Evolutionary conservation across 2,888 invertebrate species (phyloP).

Genomic region (Callimorpha dominula): DNA sequence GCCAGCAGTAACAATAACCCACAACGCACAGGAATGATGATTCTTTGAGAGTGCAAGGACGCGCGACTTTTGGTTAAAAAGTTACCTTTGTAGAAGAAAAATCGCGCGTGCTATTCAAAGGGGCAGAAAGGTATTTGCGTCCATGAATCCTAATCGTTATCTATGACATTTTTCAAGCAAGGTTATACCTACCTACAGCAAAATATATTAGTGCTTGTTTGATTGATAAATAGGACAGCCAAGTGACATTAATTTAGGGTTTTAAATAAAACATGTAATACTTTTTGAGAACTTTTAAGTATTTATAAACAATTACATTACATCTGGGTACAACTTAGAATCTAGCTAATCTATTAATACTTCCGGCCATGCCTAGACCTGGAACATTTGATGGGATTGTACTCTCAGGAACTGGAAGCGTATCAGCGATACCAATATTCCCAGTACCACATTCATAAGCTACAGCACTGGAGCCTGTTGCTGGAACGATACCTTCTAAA

Average conservation of each 20-base stretch:
- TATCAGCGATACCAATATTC: conserved; percentile 33
- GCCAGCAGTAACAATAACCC: too few relatives aligned
- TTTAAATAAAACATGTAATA: neutral
- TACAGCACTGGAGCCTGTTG: conserved; percentile 52
- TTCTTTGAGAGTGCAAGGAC: too few relatives aligned
- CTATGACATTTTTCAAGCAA: too few relatives aligned
- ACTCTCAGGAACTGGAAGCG: conserved; percentile 5
- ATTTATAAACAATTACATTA: neutral
- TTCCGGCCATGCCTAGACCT: neutral
- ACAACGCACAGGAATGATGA: too few relatives aligned
- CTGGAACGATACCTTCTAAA: conserved; percentile 58
- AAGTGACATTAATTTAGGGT: neutral
- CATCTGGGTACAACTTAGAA: neutral
- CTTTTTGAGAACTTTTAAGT: neutral
- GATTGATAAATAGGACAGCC: too few relatives aligned
- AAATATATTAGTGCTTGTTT: too few relatives aligned
- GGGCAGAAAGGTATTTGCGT: too few relatives aligned
- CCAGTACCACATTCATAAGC: conserved; percentile 34
- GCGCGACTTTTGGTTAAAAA: too few relatives aligned
- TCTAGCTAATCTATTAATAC: conserved; percentile 16
- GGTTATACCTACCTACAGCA: too few relatives aligned
- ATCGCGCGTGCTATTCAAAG: too few relatives aligned
- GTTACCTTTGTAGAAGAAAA: too few relatives aligned
- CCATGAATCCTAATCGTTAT: too few relatives aligned
- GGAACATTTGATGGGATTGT: neutral